A percentile compares a stretch with the other conserved stretches of the same genome.
Conservation (phyloP, 2,797 vertebrate genomes). For the Alectoris magna region DNA sequence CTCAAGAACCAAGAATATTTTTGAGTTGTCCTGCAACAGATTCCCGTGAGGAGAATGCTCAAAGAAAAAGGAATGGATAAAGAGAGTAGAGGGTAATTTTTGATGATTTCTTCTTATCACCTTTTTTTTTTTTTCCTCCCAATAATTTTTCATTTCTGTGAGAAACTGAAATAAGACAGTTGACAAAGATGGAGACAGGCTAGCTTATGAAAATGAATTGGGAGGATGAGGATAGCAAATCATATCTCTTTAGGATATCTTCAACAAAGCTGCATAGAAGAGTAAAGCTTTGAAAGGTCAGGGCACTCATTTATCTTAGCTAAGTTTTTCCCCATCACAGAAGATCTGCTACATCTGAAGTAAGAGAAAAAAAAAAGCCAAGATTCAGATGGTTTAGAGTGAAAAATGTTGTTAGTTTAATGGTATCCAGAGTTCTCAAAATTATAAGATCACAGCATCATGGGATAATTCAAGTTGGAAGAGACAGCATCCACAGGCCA, state of each 20-base stretch:
- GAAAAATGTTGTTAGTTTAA: neutral
- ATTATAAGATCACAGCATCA: neutral
- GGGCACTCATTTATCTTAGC: neutral
- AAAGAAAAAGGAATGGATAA: neutral
- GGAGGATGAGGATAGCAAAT: neutral
- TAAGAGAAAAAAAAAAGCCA: neutral
- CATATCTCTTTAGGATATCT: neutral
- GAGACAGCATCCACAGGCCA: neutral
- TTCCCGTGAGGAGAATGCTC: neutral
- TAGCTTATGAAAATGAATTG: neutral
- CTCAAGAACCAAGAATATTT: neutral
- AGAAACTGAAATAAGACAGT: neutral
- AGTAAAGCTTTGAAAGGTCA: neutral
- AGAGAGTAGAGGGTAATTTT: neutral
- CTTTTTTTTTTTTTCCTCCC: neutral
- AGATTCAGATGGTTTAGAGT: rapidly evolving
- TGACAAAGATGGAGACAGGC: neutral
- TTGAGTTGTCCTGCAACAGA: neutral
- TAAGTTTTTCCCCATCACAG: neutral
- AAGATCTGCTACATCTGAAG: neutral
- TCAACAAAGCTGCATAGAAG: rapidly evolving
- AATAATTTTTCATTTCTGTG: neutral
- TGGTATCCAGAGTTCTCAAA: neutral
- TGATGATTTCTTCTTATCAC: neutral
- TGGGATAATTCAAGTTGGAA: neutral